Evolutionary conservation across 2,113 vertebrate genomes (phyloP).

Genomic region (Daubentonia madagascariensis): DNA sequence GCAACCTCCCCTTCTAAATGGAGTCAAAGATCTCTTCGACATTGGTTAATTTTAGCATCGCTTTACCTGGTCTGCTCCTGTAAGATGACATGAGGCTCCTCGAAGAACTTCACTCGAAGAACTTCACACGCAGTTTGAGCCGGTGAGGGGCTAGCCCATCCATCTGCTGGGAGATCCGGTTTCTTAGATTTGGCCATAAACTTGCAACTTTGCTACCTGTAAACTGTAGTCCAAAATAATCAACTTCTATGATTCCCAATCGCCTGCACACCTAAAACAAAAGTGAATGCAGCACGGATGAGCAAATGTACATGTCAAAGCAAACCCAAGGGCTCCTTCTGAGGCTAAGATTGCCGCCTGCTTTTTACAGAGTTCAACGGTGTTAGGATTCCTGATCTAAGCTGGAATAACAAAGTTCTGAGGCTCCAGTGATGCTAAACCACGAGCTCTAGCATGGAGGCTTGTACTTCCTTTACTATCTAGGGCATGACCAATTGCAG

Average conservation of each 20-base stretch:
- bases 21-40: neutral
- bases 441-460: neutral
- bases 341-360: neutral
- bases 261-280: conserved; percentile 93
- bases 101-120: too few relatives aligned
- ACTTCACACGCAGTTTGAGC: conserved; percentile 95
- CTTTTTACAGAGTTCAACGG: neutral
- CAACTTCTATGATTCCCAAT: conserved; percentile 97
- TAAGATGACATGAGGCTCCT: conserved; percentile 97
- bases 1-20: fast-evolving
- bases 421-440: neutral
- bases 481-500: neutral
- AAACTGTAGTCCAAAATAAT: conserved; percentile 99
- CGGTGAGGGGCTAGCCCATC: conserved; percentile 94
- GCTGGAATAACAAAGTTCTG: neutral
- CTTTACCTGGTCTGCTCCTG: conserved; percentile 97
- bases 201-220: conserved; percentile 96
- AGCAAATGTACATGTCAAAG: neutral
- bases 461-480: neutral
- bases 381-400: neutral
- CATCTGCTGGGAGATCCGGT: conserved; percentile 98
- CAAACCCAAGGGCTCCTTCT: neutral
- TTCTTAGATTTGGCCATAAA: conserved; percentile 98
- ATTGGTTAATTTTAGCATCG: neutral
- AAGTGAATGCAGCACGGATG: neutral